A percentile compares a stretch with the other conserved stretches of the same genome.
Evolutionary conservation across 2,797 vertebrate genomes (phyloP).

Genomic region (Sebastes aleutianus): DNA sequence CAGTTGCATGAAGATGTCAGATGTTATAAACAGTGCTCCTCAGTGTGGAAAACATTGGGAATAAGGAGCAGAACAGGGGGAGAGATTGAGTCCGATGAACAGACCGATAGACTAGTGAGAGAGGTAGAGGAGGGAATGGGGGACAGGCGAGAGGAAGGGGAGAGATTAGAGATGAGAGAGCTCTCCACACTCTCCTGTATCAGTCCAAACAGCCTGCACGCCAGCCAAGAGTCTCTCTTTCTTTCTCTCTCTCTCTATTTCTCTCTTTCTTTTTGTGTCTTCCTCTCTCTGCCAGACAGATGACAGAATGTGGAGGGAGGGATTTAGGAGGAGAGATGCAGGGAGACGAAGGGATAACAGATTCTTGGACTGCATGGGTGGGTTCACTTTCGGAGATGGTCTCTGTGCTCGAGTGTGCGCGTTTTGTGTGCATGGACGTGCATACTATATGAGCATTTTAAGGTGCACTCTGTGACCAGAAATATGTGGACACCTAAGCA

Average conservation of each 20-base stretch:
- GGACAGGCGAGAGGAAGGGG: not conserved
- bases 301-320: conserved; percentile 64
- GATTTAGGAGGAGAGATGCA: conserved; percentile 55
- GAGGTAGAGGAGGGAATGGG: conserved; percentile 16
- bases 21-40: not conserved
- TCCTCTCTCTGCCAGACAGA: conserved; percentile 47
- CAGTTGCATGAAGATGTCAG: not conserved
- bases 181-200: conserved; percentile 57
- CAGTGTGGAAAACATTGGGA: not conserved
- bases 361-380: conserved; percentile 40
- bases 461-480: not conserved
- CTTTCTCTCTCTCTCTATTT: conserved; percentile 25
- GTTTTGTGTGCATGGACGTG: not conserved
- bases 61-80: not conserved
- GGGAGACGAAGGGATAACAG: conserved; percentile 50
- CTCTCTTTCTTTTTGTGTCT: conserved; percentile 12
- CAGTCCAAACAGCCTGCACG: conserved; percentile 51
- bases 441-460: not conserved
- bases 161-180: conserved; percentile 52
- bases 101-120: conserved; percentile 24
- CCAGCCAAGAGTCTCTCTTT: conserved; percentile 53
- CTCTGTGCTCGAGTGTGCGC: not conserved
- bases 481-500: not conserved
- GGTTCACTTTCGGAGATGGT: conserved; percentile 23
- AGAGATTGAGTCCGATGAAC: conserved; percentile 12